Conservation (phyloP, 2,797 vertebrate genomes). For the Tangara arthus region DNA sequence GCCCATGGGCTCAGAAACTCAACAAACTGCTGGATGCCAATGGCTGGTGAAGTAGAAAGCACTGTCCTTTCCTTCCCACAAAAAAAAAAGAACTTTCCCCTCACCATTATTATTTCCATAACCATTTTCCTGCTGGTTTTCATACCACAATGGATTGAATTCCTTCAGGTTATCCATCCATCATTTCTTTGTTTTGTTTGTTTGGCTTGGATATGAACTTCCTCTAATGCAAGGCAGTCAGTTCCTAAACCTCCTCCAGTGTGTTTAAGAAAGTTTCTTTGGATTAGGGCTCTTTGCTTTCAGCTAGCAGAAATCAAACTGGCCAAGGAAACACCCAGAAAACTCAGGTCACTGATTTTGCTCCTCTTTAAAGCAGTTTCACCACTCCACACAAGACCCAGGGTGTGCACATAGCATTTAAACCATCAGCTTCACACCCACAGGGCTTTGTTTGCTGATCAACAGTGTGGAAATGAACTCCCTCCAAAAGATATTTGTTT, state of each 20-base stretch:
- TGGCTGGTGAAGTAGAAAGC: background rate
- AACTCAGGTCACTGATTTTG: background rate
- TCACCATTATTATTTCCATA: background rate
- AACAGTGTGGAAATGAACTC: constrained; percentile 15
- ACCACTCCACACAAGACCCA: background rate
- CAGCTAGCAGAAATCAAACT: background rate
- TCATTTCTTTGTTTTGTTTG: background rate
- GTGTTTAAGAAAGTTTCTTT: background rate
- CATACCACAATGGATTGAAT: background rate
- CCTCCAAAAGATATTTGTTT: constrained; percentile 1
- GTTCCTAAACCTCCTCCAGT: background rate
- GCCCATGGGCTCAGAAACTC: background rate
- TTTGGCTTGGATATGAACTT: background rate
- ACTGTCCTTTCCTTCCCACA: background rate
- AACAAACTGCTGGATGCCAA: background rate
- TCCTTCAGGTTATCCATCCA: background rate
- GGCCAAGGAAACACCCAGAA: background rate
- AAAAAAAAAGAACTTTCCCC: background rate
- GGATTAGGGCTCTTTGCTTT: background rate
- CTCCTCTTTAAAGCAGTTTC: background rate
- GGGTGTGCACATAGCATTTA: accelerated
- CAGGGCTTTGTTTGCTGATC: constrained; percentile 29
- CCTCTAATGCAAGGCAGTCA: background rate
- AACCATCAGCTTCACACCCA: background rate
- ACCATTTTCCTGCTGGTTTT: background rate